Conservation (phyloP, 2,888 invertebrate genomes). For the Aproaerema taeniolella region DNA sequence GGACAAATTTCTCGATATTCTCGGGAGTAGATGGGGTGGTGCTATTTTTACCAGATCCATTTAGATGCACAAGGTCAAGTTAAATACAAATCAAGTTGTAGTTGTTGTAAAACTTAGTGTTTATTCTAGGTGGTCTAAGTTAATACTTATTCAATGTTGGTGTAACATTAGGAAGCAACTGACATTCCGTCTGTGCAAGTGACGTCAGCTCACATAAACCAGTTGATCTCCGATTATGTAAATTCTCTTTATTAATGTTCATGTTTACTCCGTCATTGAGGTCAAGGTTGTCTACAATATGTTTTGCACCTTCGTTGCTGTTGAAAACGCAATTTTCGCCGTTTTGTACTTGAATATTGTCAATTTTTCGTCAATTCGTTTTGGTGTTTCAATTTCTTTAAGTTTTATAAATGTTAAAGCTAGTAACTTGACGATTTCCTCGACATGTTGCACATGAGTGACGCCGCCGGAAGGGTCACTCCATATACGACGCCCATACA, state of each 20-base stretch:
- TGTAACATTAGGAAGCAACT: constrained; percentile 12
- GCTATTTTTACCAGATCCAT: too few species aligned
- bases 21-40: too few species aligned
- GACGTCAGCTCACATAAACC: constrained; percentile 14
- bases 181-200: neutral
- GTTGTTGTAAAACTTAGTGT: too few species aligned
- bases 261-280: constrained; percentile 32
- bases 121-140: too few species aligned
- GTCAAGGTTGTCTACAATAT: constrained; percentile 38
- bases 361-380: neutral
- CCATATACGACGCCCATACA: constrained; percentile 39
- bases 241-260: constrained; percentile 27
- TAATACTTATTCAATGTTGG: too few species aligned
- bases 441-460: constrained; percentile 26
- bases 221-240: constrained; percentile 30
- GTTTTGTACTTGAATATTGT: constrained; percentile 1
- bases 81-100: too few species aligned
- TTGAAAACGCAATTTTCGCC: constrained; percentile 11
- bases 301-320: constrained; percentile 18
- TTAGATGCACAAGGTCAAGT: too few species aligned
- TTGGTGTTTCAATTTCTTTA: neutral
- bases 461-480: constrained; percentile 52
- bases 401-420: neutral
- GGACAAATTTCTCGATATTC: too few species aligned
- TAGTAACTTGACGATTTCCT: constrained; percentile 19